phyloP scores from a whole-genome alignment of 92 coral and sea anemone species.

The Siderastrea radians region DNA sequence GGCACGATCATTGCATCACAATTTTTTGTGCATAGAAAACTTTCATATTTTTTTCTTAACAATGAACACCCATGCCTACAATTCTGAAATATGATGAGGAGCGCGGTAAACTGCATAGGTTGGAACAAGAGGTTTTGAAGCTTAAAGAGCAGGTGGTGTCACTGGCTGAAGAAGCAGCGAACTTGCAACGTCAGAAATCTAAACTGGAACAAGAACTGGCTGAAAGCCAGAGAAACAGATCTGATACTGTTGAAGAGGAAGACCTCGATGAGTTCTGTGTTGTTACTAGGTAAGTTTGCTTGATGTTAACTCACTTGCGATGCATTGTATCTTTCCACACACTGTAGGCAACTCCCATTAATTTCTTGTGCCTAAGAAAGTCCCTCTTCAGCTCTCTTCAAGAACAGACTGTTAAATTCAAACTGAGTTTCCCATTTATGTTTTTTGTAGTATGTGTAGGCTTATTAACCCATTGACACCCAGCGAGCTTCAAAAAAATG shows the following conservation, averaged over 20 bases:
- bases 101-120: conserved; percentile 83
- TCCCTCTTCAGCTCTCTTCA: too few species aligned
- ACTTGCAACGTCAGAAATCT: conserved; percentile 82
- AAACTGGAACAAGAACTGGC: conserved; percentile 64
- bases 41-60: conserved; percentile 54
- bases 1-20: too few species aligned
- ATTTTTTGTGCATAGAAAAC: neutral
- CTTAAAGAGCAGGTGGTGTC: conserved; percentile 82
- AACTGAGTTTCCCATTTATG: too few species aligned
- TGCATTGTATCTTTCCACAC: too few species aligned
- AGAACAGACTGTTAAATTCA: too few species aligned
- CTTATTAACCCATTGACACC: too few species aligned
- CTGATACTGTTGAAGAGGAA: conserved; percentile 76
- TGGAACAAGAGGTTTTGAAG: conserved; percentile 81
- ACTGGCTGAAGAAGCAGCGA: conserved; percentile 86
- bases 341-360: too few species aligned
- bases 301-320: neutral
- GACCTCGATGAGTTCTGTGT: conserved; percentile 82
- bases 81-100: conserved; percentile 89
- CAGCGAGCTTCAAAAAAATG: too few species aligned
- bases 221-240: conserved; percentile 36
- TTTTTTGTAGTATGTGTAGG: too few species aligned
- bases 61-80: conserved; percentile 85
- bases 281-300: conserved; percentile 64
- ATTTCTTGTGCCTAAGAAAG: too few species aligned